Base-by-base conservation (phyloP, 1,140 invertebrate genomes). In the Lasaia peninsularis region DNA sequence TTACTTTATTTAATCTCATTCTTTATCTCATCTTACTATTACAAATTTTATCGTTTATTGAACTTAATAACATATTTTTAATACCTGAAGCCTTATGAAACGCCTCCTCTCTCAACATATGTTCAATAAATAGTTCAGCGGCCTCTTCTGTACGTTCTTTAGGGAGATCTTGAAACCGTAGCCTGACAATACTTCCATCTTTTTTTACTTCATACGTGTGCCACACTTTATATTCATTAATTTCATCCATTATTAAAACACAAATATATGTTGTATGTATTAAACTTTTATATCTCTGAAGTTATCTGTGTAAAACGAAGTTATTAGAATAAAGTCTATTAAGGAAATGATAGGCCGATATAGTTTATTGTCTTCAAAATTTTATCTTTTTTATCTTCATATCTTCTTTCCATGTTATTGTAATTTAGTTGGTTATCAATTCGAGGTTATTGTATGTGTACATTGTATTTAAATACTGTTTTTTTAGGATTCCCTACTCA, bases 151-250 rank as follows among this genome's bases (percentile, higher is more conserved):
- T 18, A 1, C 34, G 35, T 31, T 40, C 14, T n/a, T 14, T 5
- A 5, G 57, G 50, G 2, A 24, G 34, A 5, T 56, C 28, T 40
- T 61, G 52, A 10, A 65, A 52, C 6, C 58, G 21, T 16, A 65
- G 33, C 31, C 54, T 65, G 8, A 65, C 9, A 21, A 48, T 35
- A 32, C 31, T 49, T 11, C 62, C 62, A 57, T 65, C 54, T 21
- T 35, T 31, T 12, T 60, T 65, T 9, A 34, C 37, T 34, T 60
- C 58, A 44, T 60, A 65, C 28, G 55, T 65, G 6, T 20, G 44
- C 55, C 58, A 65, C 28, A 65, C 14, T 40, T 55, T 60, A 32
- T 24, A 28, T n/a, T 10, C 31, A 10, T 51, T 1, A 4, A 10
- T 10, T 37, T 18, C 3, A 28, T 21, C 50, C 44, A 28, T 20